A percentile compares a stretch with the other conserved stretches of the same genome.
These are phyloP conservation scores for Lepilemur ruficaudatus DNA, from an alignment of 2,797 vertebrate genomes.

Conservation along the genomic window DNA sequence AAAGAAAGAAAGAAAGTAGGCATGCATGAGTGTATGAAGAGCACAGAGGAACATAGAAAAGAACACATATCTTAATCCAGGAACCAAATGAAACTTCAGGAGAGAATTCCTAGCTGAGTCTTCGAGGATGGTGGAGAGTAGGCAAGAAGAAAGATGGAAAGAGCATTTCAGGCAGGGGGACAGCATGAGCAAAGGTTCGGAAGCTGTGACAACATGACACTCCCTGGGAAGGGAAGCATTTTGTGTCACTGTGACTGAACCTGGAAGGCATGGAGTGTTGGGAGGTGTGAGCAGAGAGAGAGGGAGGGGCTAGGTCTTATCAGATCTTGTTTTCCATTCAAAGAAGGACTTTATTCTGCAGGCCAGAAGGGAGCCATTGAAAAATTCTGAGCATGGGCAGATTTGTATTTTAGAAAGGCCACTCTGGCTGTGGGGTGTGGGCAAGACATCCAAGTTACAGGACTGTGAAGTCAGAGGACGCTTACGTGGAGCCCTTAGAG, in stretches of 20 bases:
- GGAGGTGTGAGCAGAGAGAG: neutral
- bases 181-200: too few species aligned
- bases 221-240: neutral
- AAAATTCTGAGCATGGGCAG: neutral
- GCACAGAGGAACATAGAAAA: too few species aligned
- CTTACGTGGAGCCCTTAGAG: neutral
- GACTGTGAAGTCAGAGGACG: neutral
- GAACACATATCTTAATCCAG: neutral
- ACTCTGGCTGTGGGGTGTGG: neutral
- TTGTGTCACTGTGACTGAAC: neutral
- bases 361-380: neutral
- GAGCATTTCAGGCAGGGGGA: neutral
- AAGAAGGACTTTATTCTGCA: neutral
- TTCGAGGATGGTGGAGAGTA: neutral
- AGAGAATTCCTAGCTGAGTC: neutral
- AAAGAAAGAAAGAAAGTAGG: too few species aligned
- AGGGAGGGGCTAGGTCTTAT: too few species aligned
- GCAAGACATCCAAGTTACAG: neutral
- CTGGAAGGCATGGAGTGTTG: neutral
- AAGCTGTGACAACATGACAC: accelerated
- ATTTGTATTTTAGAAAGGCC: neutral
- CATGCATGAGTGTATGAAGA: too few species aligned
- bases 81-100: neutral
- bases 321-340: neutral
- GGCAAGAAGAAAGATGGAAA: neutral